Evolutionary conservation across 92 coral and sea anemone genomes (phyloP), one percentile per base, ranked within the genome.

Genomic region (Galaxea fascicularis): DNA sequence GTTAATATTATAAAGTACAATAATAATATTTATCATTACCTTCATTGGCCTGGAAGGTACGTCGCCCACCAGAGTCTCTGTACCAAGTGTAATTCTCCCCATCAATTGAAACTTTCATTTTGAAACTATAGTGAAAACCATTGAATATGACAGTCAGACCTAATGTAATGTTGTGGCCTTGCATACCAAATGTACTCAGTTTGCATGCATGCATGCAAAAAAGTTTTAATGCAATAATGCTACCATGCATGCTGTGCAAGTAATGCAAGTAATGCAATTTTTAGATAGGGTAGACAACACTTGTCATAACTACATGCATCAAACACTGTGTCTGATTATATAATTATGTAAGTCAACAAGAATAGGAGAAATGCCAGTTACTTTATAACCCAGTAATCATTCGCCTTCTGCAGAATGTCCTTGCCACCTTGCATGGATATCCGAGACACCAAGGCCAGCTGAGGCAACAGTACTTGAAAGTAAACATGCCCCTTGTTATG

Each of bases 381-480:
- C 98, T 77, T 84, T n/a, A 53, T 93, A 8, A 91, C 80, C 99
- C 99, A 97, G 82, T 97, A 97, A 63, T 92, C 79, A 72, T 97
- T 97, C 17, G 75, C 63, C 69, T 90, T 94, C 60, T 78, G 91
- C 49, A 73, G 71, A 12, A 97, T 82, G 53, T 97, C 92, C 44
- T 89, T 92, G 20, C 98, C 99, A 27, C 99, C 99, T 75, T 97
- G 99, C 14, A 97, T 60, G 30, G 99, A 94, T 87, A 97, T 91
- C 29, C 95, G 80, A 1, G 99, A 92, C 29, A 97, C 82, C 26
- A 94, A 46, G 25, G 99, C 99, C 63, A 97, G 77, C 73, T 89
- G 79, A 18, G 99, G 99, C 21, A 97, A 92, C 18, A 52, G 28
- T 45, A 97, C 52, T 66, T 89, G 82, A 62, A 87, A 77, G 71